phyloP scores from a whole-genome alignment of 2,113 vertebrate genomes.

The Dicrurus megarhynchus region DNA sequence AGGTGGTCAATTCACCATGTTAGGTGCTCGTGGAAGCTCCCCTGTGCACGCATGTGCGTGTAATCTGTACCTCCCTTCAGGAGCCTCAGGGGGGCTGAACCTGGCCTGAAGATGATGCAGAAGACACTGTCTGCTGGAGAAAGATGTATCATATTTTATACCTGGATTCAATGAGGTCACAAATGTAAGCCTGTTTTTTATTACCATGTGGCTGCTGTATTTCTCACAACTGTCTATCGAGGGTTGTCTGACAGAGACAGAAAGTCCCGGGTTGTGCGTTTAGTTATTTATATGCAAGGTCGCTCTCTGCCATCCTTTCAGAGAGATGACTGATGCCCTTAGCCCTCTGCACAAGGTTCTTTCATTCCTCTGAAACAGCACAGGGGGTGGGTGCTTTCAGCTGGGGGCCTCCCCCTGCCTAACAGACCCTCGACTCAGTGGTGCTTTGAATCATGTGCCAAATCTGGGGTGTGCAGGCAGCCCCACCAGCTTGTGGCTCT shows the following conservation, averaged over 20 bases:
- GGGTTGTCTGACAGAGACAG: constrained; percentile 1
- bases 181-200: constrained; percentile 4
- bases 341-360: background rate
- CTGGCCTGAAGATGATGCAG: background rate
- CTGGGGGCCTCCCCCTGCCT: background rate
- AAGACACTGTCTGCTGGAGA: background rate
- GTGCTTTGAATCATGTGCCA: rapidly evolving
- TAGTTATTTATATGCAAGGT: background rate
- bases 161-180: background rate
- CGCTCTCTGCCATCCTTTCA: background rate
- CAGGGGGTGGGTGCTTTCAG: background rate
- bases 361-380: rapidly evolving
- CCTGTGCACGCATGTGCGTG: rapidly evolving
- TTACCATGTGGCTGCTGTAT: background rate
- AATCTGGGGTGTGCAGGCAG: background rate
- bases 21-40: rapidly evolving
- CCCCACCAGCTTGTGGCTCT: background rate
- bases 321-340: background rate
- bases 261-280: background rate
- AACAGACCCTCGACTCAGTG: background rate
- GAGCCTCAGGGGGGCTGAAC: background rate
- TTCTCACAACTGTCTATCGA: background rate
- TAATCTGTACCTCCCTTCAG: background rate
- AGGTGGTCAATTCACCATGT: background rate
- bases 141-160: background rate